Evolutionary conservation across 2,888 invertebrate species (phyloP).

Genomic region (Lasioglossum vierecki): DNA sequence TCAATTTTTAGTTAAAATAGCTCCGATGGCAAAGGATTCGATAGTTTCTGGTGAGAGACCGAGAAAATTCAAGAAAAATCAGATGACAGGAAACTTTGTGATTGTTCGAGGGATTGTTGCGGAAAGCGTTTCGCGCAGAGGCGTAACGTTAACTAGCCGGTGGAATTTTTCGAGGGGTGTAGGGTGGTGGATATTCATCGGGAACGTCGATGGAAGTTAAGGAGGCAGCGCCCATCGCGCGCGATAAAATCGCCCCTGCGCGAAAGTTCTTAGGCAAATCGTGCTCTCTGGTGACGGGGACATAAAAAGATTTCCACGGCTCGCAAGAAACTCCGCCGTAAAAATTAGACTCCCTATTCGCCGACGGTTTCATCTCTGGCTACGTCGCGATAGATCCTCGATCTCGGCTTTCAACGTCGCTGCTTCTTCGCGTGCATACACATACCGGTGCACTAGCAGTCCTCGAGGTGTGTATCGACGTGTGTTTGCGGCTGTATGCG

Average conservation of each 20-base stretch:
- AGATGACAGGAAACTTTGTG: not conserved
- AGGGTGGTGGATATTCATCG: slow-evolving; percentile 6
- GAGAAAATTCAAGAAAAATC: not conserved
- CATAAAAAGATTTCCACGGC: slow-evolving; percentile 51
- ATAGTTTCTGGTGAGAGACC: not conserved
- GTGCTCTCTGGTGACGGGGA: slow-evolving; percentile 17
- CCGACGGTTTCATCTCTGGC: slow-evolving; percentile 38
- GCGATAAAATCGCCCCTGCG: slow-evolving; percentile 47
- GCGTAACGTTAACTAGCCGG: slow-evolving; percentile 29
- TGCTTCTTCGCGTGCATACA: slow-evolving; percentile 16
- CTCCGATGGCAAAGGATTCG: no score
- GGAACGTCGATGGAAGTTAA: slow-evolving; percentile 59
- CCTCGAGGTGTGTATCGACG: slow-evolving; percentile 7
- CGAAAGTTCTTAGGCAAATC: slow-evolving; percentile 32
- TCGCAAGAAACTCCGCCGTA: slow-evolving; percentile 28
- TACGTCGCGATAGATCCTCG: slow-evolving; percentile 31
- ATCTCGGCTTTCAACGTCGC: slow-evolving; percentile 46
- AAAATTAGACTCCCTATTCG: slow-evolving; percentile 42
- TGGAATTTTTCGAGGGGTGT: slow-evolving; percentile 1
- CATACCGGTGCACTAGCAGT: slow-evolving; percentile 2
- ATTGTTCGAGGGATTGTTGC: not conserved
- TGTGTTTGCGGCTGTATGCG: not conserved
- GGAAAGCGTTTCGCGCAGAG: not conserved
- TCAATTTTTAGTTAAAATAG: no score
- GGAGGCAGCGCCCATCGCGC: slow-evolving; percentile 29